phyloP scores from a whole-genome alignment of 2,113 vertebrate genomes.

The Sinocyclocheilus grahami region DNA sequence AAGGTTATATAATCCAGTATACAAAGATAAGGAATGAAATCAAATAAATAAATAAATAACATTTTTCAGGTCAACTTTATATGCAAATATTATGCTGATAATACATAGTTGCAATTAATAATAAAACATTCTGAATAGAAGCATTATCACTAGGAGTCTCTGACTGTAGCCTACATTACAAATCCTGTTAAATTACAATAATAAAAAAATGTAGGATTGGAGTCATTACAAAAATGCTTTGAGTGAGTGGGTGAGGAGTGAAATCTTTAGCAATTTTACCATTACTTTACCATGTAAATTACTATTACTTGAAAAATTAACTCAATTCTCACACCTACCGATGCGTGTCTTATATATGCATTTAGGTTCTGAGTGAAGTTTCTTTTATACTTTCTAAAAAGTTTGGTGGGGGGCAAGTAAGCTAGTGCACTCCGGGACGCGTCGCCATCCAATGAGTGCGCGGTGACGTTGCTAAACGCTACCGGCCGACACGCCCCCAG shows the following conservation, averaged over 20 bases:
- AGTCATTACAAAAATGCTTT: not conserved
- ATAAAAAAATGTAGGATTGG: too few species aligned
- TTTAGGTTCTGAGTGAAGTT: conserved; percentile 15
- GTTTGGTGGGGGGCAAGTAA: conserved; percentile 52
- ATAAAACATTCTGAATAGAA: not conserved
- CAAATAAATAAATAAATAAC: too few species aligned
- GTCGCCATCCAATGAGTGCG: conserved; percentile 71
- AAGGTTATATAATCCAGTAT: too few species aligned
- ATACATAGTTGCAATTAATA: not conserved
- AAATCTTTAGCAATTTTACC: not conserved
- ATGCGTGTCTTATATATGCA: not conserved
- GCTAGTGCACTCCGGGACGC: conserved; percentile 66
- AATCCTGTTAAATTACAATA: not conserved
- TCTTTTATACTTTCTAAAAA: conserved; percentile 44
- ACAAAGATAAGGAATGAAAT: not conserved
- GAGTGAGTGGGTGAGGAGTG: not conserved
- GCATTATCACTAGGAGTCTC: not conserved
- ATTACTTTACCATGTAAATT: too few species aligned
- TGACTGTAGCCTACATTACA: not conserved
- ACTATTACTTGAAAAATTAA: not conserved
- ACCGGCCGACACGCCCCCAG: conserved; percentile 78
- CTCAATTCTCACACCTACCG: not conserved
- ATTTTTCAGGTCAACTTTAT: too few species aligned
- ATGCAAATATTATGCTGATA: too few species aligned
- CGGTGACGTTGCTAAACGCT: conserved; percentile 69